phyloP scores from a whole-genome alignment of 2,888 invertebrate genomes.

The Drosophila meridiana region DNA sequence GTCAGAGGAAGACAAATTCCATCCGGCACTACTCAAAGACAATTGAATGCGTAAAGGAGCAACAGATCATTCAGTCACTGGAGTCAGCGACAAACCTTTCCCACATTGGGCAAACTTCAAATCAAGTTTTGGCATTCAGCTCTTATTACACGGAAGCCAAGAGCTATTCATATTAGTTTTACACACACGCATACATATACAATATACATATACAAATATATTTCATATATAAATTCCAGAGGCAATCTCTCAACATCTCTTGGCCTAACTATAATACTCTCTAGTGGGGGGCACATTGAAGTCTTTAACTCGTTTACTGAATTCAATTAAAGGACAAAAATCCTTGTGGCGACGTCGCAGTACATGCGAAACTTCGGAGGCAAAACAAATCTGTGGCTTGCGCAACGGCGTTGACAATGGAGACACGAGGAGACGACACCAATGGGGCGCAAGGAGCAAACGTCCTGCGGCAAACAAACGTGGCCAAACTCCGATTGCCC shows the following conservation, averaged over 20 bases:
- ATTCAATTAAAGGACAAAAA: conserved; percentile 33
- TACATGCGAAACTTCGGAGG: conserved; percentile 33
- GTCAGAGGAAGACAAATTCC: background rate
- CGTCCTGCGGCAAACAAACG: conserved; percentile 28
- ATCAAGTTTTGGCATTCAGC: background rate
- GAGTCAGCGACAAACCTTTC: background rate
- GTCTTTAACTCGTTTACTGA: conserved; percentile 9
- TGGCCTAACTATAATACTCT: background rate
- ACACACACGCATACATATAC: background rate
- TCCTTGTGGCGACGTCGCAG: conserved; percentile 1
- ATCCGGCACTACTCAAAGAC: background rate
- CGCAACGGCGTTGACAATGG: conserved; percentile 41
- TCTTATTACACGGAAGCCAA: background rate
- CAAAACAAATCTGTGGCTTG: conserved; percentile 59
- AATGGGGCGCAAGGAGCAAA: conserved; percentile 38
- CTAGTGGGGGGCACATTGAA: background rate
- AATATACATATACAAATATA: background rate
- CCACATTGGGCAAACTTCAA: background rate
- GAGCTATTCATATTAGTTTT: conserved; percentile 2
- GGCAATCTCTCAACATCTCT: background rate
- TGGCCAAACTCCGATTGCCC: conserved; percentile 67
- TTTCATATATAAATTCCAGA: background rate
- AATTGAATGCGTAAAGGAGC: background rate
- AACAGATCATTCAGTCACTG: background rate
- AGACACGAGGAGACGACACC: conserved; percentile 38